Base-by-base conservation (phyloP, 2,113 vertebrate species). In the Orycteropus afer region DNA sequence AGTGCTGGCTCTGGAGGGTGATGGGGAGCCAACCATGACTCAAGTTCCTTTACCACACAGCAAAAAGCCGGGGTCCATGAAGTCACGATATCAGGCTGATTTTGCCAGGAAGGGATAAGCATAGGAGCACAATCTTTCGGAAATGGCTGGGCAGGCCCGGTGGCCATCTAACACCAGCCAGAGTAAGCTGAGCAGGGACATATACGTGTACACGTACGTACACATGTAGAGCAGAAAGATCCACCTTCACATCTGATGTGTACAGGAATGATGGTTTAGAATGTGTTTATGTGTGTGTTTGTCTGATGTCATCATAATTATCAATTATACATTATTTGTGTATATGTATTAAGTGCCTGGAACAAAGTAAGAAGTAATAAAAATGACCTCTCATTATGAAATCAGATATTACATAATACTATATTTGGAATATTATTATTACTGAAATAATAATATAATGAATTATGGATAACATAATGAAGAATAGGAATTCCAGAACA, bases 291-390 rank as follows among this genome's bases (percentile, higher is more conserved):
- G 18, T 45, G n/a, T 79, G 18, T 67, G 7, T 45, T 11, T 42
- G 23, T 42, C 40, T 53, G 29, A 69, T 34, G 20, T 53, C 47
- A 78, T 47, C 59, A 91, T 15, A 91, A 83, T 2, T 67, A n/a
- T 47, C 55, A 61, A 40, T 71, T 37, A 71, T 4, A 40, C 67
- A 22, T 71, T 40, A 71, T 71, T 37, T 40, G n/a, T 22, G 20
- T n/a, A 67, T n/a, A 34, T 67, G 14, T 67, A 67, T 67, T 13
- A 65, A 90, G 80, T 80, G 11, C 3, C 32, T 65, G 49, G 89
- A 40, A 85, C 34, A 57, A 94, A 92, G 42, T 49, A 78, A 91
- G 18, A 94, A 89, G 45, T 87, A 84, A 73, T 73, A 92, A 78
- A 76, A 42, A 87, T 4, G 67, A 91, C 27, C 25, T 77, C 57